Conservation (phyloP, 2,888 invertebrate species). For the Elmis aenea region DNA sequence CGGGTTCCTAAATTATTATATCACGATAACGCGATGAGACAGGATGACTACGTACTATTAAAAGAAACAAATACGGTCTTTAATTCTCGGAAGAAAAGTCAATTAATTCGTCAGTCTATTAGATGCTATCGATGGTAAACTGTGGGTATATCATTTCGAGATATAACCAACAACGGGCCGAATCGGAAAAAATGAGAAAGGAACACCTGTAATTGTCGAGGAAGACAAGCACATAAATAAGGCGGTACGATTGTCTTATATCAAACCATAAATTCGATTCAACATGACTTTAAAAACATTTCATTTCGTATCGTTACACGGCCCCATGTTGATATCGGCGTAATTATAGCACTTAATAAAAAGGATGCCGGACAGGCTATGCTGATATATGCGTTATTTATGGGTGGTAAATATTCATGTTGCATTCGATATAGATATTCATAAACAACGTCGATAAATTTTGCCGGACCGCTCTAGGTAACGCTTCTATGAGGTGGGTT, state of each 20-base stretch:
- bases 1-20: constrained; percentile 8
- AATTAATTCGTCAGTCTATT: constrained; percentile 29
- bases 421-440: constrained; percentile 31
- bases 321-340: constrained; percentile 29
- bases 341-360: constrained; percentile 32
- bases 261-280: constrained; percentile 29
- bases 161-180: constrained; percentile 11
- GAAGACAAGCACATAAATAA: constrained; percentile 21
- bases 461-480: constrained; percentile 14
- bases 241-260: constrained; percentile 31
- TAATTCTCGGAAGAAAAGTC: constrained; percentile 8
- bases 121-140: constrained; percentile 27
- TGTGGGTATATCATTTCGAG: constrained; percentile 23
- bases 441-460: constrained; percentile 34
- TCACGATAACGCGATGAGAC: constrained; percentile 4
- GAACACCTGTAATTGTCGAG: constrained; percentile 29
- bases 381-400: constrained; percentile 28
- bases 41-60: constrained; percentile 4
- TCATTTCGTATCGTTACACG: constrained; percentile 30
- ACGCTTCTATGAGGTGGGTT: constrained; percentile 18
- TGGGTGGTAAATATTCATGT: constrained; percentile 31
- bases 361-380: constrained; percentile 22
- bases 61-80: constrained; percentile 6
- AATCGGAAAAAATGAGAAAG: constrained; percentile 19
- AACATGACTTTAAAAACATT: constrained; percentile 28